Conservation (phyloP, 2,113 vertebrate genomes). For the Alethe diademata region DNA sequence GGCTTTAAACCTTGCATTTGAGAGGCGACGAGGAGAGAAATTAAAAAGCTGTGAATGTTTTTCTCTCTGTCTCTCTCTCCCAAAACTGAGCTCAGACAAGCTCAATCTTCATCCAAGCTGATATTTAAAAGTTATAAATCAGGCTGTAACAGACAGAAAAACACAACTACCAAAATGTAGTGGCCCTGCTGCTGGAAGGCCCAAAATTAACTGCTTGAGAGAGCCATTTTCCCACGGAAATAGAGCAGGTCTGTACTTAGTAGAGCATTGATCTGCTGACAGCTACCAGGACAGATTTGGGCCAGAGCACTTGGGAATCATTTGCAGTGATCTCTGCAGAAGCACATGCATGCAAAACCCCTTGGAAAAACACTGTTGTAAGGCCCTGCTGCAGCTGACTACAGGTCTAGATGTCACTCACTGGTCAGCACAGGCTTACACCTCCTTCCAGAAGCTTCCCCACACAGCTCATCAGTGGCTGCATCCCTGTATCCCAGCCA, state of each 20-base stretch:
- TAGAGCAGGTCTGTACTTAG: slow-evolving; percentile 28
- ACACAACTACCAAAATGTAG: slow-evolving; percentile 26
- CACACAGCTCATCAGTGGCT: background rate
- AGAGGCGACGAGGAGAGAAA: background rate
- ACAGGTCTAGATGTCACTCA: background rate
- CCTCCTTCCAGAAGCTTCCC: background rate
- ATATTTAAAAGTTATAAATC: slow-evolving; percentile 28
- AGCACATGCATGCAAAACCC: background rate
- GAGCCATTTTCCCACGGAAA: slow-evolving; percentile 52
- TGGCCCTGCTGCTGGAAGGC: background rate
- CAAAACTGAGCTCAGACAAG: background rate
- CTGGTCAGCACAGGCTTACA: background rate
- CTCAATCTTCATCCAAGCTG: slow-evolving; percentile 7
- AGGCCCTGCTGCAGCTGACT: background rate
- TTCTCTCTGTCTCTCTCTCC: background rate
- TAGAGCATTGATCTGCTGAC: slow-evolving; percentile 56
- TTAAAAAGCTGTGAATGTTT: background rate
- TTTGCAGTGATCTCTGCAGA: slow-evolving; percentile 27
- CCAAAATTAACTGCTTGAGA: slow-evolving; percentile 31
- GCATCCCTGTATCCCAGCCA: background rate
- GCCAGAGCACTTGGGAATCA: slow-evolving; percentile 59
- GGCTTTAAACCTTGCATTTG: background rate
- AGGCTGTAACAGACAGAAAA: slow-evolving; percentile 1
- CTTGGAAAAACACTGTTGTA: background rate
- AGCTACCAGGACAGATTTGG: slow-evolving; percentile 48